Percentiles rank a stretch among this genome's conserved stretches.
phyloP scores from a whole-genome alignment of 1,140 invertebrate species.

The Neodiprion virginianus region DNA sequence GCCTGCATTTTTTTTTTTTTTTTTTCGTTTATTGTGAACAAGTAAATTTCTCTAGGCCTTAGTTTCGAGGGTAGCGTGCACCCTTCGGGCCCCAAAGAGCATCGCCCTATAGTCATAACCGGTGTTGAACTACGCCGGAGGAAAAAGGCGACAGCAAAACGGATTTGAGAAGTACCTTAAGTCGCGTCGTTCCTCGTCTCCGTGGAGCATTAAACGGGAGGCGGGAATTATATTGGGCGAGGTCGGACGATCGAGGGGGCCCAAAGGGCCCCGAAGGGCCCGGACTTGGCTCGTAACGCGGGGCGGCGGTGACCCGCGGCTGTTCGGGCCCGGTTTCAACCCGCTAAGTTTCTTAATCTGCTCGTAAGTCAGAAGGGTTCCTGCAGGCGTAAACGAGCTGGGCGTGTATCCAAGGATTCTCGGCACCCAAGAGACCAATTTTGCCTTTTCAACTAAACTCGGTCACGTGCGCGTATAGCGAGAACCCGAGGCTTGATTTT shows the following conservation, averaged over 20 bases:
- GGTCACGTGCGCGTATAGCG: neutral
- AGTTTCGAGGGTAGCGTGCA: neutral
- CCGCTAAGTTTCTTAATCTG: constrained; percentile 42
- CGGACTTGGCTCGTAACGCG: neutral
- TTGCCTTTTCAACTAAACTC: constrained; percentile 45
- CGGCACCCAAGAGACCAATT: constrained; percentile 38
- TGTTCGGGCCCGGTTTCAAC: neutral
- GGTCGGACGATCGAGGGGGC: constrained; percentile 3
- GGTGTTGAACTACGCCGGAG: neutral
- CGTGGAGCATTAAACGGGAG: constrained; percentile 1
- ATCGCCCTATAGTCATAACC: neutral
- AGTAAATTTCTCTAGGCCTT: neutral
- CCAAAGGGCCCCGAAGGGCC: constrained; percentile 8
- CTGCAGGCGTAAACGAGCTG: constrained; percentile 38
- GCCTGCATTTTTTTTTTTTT: too few species aligned
- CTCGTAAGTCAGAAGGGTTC: constrained; percentile 47
- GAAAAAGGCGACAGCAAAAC: too few species aligned
- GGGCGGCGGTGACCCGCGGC: constrained; percentile 7
- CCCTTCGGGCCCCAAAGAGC: neutral
- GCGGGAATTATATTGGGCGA: neutral
- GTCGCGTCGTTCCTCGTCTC: neutral
- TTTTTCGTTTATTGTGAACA: too few species aligned
- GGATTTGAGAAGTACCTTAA: too few species aligned
- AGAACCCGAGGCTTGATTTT: neutral
- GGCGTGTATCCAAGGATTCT: constrained; percentile 30